Conservation (phyloP, 2,888 invertebrate species). For the Anorthoa munda region DNA sequence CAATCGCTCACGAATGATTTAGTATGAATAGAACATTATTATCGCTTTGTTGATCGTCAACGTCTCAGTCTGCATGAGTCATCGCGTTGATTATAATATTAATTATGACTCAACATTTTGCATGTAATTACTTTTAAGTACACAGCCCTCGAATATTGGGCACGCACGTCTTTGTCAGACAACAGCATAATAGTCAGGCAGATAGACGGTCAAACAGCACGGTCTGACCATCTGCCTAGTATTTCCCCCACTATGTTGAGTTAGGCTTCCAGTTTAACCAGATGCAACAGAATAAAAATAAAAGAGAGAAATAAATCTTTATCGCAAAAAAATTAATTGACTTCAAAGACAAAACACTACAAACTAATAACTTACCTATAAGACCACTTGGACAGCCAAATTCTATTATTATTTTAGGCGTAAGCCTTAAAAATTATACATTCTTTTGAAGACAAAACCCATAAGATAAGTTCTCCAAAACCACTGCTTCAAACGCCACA, state of each 20-base stretch:
- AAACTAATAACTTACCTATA: no score
- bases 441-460: no score
- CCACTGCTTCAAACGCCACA: background rate
- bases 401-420: background rate
- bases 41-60: conserved; percentile 26
- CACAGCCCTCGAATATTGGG: background rate
- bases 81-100: conserved; percentile 67
- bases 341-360: no score
- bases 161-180: no score
- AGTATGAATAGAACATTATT: background rate
- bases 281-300: no score
- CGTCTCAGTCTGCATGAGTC: conserved; percentile 58
- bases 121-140: conserved; percentile 13
- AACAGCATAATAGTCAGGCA: no score
- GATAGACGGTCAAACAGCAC: background rate
- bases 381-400: background rate
- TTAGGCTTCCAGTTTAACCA: no score
- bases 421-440: background rate
- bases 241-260: no score
- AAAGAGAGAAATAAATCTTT: no score
- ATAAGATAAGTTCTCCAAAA: background rate
- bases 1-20: background rate
- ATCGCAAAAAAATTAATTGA: no score
- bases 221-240: no score
- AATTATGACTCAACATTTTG: conserved; percentile 68